Base-by-base conservation (phyloP, 1,140 invertebrate genomes). In the Caenorhabditis brenneri region DNA sequence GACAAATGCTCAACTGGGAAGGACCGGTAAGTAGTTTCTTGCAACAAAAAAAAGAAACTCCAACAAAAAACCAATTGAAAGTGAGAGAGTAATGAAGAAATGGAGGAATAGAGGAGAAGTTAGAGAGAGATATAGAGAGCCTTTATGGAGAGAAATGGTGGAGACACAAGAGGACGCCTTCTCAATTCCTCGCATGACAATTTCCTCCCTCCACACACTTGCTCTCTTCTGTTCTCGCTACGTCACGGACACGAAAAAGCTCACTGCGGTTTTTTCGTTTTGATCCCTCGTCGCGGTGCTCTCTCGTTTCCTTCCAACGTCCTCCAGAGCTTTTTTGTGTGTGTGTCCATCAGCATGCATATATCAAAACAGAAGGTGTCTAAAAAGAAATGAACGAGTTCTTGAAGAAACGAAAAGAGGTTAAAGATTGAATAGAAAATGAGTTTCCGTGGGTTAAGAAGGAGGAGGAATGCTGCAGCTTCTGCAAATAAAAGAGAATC, bases 201-300 rank as follows among this genome's bases (percentile, higher is more conserved):
- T 74, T 42, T 42, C 65, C 65, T 36, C 36, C 65, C n/a, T n/a
- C n/a, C n/a, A n/a, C 65, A 42, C 65, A 74, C 65, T 74, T 74
- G 65, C 65, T 74, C 65, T 74, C 65, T 74, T 74, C 65, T 74
- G 65, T 74, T 42, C 65, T 74, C 22, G 65, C 65, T 74, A 74
- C 65, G 65, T 74, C 65, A 74, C 65, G n/a, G n/a, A 74, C n/a
- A 65, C 58, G 58, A 36, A 36, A n/a, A 65, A 65, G 58, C 58
- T 65, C 53, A 42, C 39, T 42, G 5, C 5, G 39, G n/a, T n/a
- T 42, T 42, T 42, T 42, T 42, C 39, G 39, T 58, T 33, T 65
- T 22, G 29, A 36, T 65, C 58, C 15, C 58, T 65, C 58, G 58
- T 31, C n/a, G n/a, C n/a, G n/a, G 1, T 12, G 65, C n/a, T 39